Conservation (phyloP, 1,140 invertebrate species). For the silkworm (Bombyx mori) region DNA sequence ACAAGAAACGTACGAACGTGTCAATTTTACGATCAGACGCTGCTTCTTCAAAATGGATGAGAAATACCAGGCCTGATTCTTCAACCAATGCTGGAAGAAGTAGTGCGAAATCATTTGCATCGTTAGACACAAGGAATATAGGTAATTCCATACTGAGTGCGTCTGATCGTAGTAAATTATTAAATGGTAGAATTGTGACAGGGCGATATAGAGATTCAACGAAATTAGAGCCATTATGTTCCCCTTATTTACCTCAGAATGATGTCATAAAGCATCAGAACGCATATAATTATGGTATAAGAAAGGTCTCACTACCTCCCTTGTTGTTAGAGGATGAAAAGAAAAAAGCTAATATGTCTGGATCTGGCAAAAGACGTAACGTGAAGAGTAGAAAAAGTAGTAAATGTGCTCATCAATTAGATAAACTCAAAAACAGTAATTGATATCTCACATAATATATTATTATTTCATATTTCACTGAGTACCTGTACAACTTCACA, state of each 20-base stretch:
- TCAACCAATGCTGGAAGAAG: conserved; percentile 51
- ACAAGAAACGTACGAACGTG: conserved; percentile 44
- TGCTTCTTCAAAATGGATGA: conserved; percentile 66
- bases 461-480: background rate
- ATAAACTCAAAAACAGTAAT: conserved; percentile 5
- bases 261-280: conserved; percentile 27
- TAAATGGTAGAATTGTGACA: conserved; percentile 44
- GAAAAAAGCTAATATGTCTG: conserved; percentile 29
- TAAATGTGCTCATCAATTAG: conserved; percentile 2
- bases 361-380: conserved; percentile 40
- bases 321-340: conserved; percentile 54
- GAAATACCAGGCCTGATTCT: conserved; percentile 45
- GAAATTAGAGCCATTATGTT: conserved; percentile 45
- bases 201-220: conserved; percentile 45
- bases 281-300: conserved; percentile 35
- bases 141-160: conserved; percentile 29
- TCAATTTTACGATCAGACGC: conserved; percentile 62
- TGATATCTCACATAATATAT: background rate
- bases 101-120: conserved; percentile 61
- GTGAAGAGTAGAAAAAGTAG: conserved; percentile 28
- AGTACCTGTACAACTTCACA: background rate
- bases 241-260: conserved; percentile 35
- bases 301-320: conserved; percentile 65
- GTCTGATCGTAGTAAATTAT: conserved; percentile 32
- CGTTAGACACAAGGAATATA: conserved; percentile 48